Evolutionary conservation across 2,113 vertebrate genomes (phyloP).

Genomic region (Girardinichthys multiradiatus): DNA sequence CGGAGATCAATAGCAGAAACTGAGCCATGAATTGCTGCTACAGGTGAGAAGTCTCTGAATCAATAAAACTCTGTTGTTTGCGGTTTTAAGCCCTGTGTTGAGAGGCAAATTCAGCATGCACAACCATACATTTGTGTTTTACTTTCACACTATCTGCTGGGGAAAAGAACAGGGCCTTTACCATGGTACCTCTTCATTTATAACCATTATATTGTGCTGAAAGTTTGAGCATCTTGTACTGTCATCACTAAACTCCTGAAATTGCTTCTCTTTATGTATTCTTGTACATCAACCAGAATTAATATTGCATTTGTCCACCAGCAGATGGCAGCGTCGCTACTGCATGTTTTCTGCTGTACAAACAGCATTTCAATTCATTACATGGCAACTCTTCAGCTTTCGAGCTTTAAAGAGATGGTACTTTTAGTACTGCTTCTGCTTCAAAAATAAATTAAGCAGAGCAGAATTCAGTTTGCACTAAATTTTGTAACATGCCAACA

Average conservation of each 20-base stretch:
- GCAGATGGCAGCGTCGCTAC: constrained; percentile 71
- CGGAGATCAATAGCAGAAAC: constrained; percentile 52
- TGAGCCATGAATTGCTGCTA: constrained; percentile 22
- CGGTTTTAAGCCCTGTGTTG: constrained; percentile 6
- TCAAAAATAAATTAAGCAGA: no score
- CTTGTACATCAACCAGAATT: not conserved
- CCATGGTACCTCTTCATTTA: not conserved
- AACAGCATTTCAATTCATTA: not conserved
- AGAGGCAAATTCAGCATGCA: not conserved
- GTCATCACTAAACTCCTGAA: not conserved
- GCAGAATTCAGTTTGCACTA: no score
- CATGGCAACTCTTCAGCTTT: not conserved
- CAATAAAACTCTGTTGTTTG: constrained; percentile 39
- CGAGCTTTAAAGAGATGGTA: not conserved
- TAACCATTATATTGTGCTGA: not conserved
- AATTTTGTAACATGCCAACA: no score
- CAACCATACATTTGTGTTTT: not conserved
- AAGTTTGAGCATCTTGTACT: not conserved
- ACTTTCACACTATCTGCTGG: not conserved
- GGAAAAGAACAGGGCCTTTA: not conserved
- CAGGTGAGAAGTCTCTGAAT: constrained; percentile 46
- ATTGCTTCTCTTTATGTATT: not conserved
- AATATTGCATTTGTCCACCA: constrained; percentile 16
- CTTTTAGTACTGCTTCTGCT: no score
- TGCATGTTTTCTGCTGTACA: constrained; percentile 10